These are phyloP conservation scores for Drosophila paracracens DNA, from an alignment of 2,888 invertebrate genomes.

Conservation along the genomic window DNA sequence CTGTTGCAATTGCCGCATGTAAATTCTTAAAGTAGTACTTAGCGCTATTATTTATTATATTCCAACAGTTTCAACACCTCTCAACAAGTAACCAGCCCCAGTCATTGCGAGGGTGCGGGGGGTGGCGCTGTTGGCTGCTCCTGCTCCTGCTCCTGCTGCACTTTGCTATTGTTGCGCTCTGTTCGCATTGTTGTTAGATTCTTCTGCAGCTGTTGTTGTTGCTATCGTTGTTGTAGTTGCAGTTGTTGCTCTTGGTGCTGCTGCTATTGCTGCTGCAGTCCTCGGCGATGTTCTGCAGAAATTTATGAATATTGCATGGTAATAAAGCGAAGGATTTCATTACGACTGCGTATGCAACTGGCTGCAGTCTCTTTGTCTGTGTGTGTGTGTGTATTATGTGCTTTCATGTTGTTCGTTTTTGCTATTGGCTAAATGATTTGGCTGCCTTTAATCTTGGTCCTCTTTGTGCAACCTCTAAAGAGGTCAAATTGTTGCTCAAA, in stretches of 20 bases:
- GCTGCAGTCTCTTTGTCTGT: constrained; percentile 6
- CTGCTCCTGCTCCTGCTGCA: constrained; percentile 41
- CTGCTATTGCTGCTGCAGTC: constrained; percentile 54
- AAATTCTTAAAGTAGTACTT: constrained; percentile 83
- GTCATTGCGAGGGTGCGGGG: background rate
- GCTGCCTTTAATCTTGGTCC: constrained; percentile 37
- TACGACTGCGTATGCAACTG: constrained; percentile 60
- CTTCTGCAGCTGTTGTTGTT: constrained; percentile 29
- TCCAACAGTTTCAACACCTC: constrained; percentile 83
- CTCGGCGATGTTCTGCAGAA: constrained; percentile 67
- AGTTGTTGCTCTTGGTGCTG: constrained; percentile 35
- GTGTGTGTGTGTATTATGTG: constrained; percentile 1
- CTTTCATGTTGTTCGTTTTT: constrained; percentile 26
- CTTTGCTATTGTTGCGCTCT: constrained; percentile 56
- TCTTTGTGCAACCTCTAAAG: constrained; percentile 22
- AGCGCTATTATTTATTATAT: constrained; percentile 83
- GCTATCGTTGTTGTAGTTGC: constrained; percentile 35
- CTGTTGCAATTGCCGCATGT: constrained; percentile 79
- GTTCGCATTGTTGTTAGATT: constrained; percentile 38
- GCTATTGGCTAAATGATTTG: constrained; percentile 41
- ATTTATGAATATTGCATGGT: constrained; percentile 80
- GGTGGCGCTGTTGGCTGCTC: constrained; percentile 11
- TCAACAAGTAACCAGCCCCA: constrained; percentile 76
- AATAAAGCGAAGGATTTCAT: constrained; percentile 76
- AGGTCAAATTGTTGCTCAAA: constrained; percentile 3